Percentiles rank a stretch among this genome's conserved stretches.
These are phyloP conservation scores for Lepus timidus DNA, from an alignment of 2,113 vertebrate genomes.

Conservation along the genomic window DNA sequence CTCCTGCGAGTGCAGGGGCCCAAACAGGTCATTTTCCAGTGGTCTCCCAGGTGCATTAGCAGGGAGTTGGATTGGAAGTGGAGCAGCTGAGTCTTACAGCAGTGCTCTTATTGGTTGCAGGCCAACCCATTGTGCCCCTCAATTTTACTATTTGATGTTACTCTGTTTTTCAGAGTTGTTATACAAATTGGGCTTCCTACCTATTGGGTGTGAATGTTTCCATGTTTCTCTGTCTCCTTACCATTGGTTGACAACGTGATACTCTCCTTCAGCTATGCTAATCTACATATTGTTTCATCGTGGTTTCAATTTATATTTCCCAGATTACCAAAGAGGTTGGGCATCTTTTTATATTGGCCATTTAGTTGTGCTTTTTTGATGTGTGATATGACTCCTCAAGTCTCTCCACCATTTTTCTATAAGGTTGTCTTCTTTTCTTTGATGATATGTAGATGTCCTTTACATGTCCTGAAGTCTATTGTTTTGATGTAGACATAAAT, in stretches of 20 bases:
- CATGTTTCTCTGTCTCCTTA: background rate
- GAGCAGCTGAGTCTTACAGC: too few relatives aligned
- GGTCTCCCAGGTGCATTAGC: too few relatives aligned
- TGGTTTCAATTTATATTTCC: constrained; percentile 1
- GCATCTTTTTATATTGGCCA: background rate
- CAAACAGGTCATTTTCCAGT: too few relatives aligned
- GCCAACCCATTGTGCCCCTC: background rate
- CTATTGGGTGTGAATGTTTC: background rate
- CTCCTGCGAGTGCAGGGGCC: too few relatives aligned
- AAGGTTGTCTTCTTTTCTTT: background rate
- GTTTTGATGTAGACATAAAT: background rate
- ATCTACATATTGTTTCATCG: background rate
- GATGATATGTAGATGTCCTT: background rate
- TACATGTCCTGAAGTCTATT: constrained; percentile 24
- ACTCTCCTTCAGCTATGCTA: background rate
- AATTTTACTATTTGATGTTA: background rate
- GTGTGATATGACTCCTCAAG: background rate
- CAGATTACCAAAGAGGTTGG: background rate
- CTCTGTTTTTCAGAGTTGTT: background rate
- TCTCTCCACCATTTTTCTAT: background rate
- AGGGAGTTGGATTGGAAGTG: too few relatives aligned
- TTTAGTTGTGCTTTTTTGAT: background rate
- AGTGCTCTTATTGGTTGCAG: too few relatives aligned
- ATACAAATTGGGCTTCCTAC: background rate
- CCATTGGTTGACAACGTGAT: background rate